A percentile compares a stretch with the other conserved stretches of the same genome.
Evolutionary conservation across 2,797 vertebrate species (phyloP).

Genomic region (Fundulus diaphanus): DNA sequence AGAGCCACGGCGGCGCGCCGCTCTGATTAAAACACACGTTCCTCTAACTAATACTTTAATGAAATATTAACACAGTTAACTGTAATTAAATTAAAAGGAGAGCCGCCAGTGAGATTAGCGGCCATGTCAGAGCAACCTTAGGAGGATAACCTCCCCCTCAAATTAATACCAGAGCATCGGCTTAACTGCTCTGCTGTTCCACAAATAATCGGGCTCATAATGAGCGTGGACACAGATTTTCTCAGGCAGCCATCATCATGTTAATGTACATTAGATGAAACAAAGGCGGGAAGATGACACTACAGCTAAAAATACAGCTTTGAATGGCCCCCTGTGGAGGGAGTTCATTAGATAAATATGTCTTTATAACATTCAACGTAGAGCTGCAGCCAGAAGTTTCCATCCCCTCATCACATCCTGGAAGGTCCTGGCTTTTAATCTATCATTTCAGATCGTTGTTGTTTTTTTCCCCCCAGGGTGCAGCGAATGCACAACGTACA

Average conservation of each 20-base stretch:
- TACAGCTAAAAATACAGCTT: background rate
- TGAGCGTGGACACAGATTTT: slow-evolving; percentile 20
- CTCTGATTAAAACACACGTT: slow-evolving; percentile 70
- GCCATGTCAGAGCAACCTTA: slow-evolving; percentile 69
- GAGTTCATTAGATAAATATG: background rate
- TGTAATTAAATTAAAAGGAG: slow-evolving; percentile 83
- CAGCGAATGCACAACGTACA: no score
- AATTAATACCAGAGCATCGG: slow-evolving; percentile 69
- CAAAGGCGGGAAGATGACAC: background rate
- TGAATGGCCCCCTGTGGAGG: background rate
- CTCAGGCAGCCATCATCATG: slow-evolving; percentile 1
- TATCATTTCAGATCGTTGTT: no score
- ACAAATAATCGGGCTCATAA: slow-evolving; percentile 43
- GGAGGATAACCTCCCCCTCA: slow-evolving; percentile 69
- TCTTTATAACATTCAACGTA: background rate
- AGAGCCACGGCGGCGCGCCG: slow-evolving; percentile 30
- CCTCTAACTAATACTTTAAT: slow-evolving; percentile 79
- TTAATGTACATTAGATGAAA: background rate
- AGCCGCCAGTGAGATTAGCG: slow-evolving; percentile 75
- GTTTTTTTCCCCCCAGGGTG: no score
- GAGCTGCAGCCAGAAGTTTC: background rate
- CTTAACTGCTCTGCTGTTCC: slow-evolving; percentile 50
- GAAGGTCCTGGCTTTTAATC: background rate
- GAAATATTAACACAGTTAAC: slow-evolving; percentile 79
- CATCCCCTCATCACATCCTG: background rate